Conservation (phyloP, 2,113 vertebrate genomes). For the Nibea coibor region DNA sequence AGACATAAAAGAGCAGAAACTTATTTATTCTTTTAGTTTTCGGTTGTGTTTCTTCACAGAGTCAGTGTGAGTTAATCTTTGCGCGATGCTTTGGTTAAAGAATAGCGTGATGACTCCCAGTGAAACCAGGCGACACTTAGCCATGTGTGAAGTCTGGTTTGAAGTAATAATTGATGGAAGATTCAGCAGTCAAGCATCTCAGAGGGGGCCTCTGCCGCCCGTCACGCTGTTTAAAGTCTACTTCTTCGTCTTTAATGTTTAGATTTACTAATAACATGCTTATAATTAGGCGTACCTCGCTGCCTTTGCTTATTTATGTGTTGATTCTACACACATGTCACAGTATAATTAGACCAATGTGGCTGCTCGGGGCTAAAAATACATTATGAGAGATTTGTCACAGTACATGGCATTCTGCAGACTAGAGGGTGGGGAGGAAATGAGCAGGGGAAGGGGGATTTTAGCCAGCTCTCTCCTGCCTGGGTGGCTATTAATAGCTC, state of each 20-base stretch:
- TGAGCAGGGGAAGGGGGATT: constrained; percentile 58
- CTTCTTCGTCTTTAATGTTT: background rate
- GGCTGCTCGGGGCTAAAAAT: constrained; percentile 69
- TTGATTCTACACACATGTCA: constrained; percentile 26
- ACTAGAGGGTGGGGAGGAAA: constrained; percentile 78
- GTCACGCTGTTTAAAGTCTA: background rate
- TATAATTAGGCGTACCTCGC: background rate
- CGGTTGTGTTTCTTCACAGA: background rate
- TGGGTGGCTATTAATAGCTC: constrained; percentile 74
- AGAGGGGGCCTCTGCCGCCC: background rate
- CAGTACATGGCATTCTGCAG: constrained; percentile 60
- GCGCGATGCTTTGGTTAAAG: constrained; percentile 4
- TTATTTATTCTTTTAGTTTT: no score
- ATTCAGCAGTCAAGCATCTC: constrained; percentile 28
- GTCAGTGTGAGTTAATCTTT: background rate
- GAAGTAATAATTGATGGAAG: constrained; percentile 39
- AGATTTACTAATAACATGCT: background rate
- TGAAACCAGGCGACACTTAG: constrained; percentile 27
- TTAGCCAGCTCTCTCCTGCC: constrained; percentile 46
- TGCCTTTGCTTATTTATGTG: background rate
- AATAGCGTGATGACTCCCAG: constrained; percentile 12
- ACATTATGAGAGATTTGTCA: constrained; percentile 50
- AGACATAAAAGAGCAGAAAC: no score
- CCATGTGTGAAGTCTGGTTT: constrained; percentile 33
- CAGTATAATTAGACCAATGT: constrained; percentile 36